Base-by-base conservation (phyloP, 1,140 invertebrate species). In the Bombus sylvicola region DNA sequence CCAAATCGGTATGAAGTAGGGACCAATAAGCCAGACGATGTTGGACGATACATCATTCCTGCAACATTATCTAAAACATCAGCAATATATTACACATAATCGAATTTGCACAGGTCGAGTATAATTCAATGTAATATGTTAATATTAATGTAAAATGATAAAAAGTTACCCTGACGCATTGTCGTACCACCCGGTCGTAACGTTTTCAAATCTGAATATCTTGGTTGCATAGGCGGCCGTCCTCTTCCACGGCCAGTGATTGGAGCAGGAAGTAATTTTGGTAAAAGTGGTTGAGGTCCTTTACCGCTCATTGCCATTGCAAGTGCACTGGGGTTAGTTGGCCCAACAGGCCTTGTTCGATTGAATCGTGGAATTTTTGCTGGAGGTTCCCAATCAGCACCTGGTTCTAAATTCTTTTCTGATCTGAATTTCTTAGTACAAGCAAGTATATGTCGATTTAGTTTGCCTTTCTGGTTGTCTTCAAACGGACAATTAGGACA, bases 401-500 rank as follows among this genome's bases (percentile, higher is more conserved):
- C 97, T 10, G 98, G 98, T 87, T 97, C 97, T 86, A 98, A 91
- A 93, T 99, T 99, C 47, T 97, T 95, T 81, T 98, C 98, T 0
- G 98, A 97, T 93, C 98, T 97, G 94, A 99, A 99, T 94, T 98
- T 98, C 94, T 98, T 98, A 31, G 97, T 96, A 95, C 99, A 99
- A 8, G 98, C 97, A n/a, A 97, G 96, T 85, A 98, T 96, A 95
- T 99, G 99, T 31, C 98, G 96, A 0, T 97, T 98, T 76, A 99
- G 95, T 95, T 99, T 99, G n/a, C 98, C 97, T 94, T 99, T 99
- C 81, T 98, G 97, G 93, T 98, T 98, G 91, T 99, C 98, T 94
- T 99, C 98, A 92, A 99, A 99, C 2, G 98, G 97, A 96, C 99
- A 99, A 92, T 98, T 98, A 0, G 98, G 97, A 94, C 98, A 99